phyloP scores from a whole-genome alignment of 2,113 vertebrate genomes.

The Tiliqua scincoides region DNA sequence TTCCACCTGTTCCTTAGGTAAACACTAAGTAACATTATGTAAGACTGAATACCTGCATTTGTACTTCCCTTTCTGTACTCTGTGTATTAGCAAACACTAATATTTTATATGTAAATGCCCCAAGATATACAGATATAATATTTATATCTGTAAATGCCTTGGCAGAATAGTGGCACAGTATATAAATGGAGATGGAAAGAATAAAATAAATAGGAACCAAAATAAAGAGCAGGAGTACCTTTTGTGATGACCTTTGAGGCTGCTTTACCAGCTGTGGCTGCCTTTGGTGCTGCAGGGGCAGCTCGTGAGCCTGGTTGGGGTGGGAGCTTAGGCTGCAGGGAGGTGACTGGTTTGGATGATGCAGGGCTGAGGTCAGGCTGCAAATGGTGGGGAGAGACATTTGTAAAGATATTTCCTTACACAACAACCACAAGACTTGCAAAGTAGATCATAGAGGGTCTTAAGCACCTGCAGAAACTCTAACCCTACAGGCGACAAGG shows the following conservation, averaged over 20 bases:
- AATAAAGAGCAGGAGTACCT: neutral
- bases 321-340: neutral
- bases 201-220: neutral
- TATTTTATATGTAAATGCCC: neutral
- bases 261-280: neutral
- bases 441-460: neutral
- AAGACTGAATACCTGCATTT: neutral
- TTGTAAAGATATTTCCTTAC: neutral
- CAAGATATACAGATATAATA: too few species aligned
- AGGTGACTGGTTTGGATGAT: neutral
- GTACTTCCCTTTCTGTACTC: too few species aligned
- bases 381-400: neutral
- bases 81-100: neutral
- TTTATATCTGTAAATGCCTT: too few species aligned
- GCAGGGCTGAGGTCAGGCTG: neutral
- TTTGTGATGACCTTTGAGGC: neutral
- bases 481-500: too few species aligned
- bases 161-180: too few species aligned
- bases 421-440: neutral
- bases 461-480: neutral
- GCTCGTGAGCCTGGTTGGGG: neutral
- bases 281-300: neutral
- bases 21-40: neutral
- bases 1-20: neutral
- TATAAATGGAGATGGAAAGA: neutral